phyloP scores from a whole-genome alignment of 1,140 invertebrate genomes.

The Meloidogyne chitwoodi region DNA sequence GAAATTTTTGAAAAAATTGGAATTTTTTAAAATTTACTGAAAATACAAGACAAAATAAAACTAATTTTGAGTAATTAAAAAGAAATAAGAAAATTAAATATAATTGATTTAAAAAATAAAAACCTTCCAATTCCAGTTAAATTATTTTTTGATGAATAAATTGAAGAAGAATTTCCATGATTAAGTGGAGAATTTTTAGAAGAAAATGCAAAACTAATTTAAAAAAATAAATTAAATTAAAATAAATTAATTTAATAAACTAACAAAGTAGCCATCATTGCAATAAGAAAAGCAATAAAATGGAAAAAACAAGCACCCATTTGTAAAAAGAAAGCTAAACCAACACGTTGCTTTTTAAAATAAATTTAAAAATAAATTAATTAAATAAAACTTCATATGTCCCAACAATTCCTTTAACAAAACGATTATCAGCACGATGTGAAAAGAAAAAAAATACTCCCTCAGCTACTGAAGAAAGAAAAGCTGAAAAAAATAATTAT shows the following conservation, averaged over 20 bases:
- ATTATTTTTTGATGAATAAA: slow-evolving; percentile 51
- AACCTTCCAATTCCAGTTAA: slow-evolving; percentile 58
- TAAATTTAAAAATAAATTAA: background rate
- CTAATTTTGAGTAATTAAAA: no score
- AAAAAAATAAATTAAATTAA: background rate
- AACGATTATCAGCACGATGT: slow-evolving; percentile 58
- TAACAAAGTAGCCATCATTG: slow-evolving; percentile 52
- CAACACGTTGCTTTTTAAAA: slow-evolving; percentile 49
- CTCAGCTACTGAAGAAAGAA: slow-evolving; percentile 54
- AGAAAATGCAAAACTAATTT: slow-evolving; percentile 44
- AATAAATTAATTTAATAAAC: background rate
- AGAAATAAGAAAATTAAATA: no score
- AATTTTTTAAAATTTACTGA: no score
- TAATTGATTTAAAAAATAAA: no score
- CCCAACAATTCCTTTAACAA: slow-evolving; percentile 60
- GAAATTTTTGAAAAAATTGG: no score
- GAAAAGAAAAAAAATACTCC: slow-evolving; percentile 60
- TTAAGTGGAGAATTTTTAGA: slow-evolving; percentile 48
- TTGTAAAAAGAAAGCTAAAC: slow-evolving; percentile 56
- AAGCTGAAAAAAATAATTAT: slow-evolving; percentile 48
- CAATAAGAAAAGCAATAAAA: slow-evolving; percentile 56
- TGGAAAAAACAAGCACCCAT: slow-evolving; percentile 58
- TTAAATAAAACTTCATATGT: slow-evolving; percentile 51
- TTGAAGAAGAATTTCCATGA: slow-evolving; percentile 43
- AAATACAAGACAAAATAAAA: no score